These are phyloP conservation scores for Poecilus cupreus DNA, from an alignment of 2,888 invertebrate species.

Conservation along the genomic window DNA sequence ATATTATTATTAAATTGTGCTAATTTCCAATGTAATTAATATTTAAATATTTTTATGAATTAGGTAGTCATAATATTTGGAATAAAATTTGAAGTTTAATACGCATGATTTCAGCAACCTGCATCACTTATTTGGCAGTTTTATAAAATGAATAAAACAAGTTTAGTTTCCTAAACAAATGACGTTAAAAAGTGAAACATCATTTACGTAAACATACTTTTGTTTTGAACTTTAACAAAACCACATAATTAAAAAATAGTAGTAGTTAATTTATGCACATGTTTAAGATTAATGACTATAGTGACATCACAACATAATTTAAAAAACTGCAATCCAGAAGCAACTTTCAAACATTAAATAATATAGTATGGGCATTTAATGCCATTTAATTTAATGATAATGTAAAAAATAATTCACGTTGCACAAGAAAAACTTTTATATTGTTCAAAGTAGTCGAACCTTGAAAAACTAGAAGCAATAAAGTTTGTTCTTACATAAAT, in stretches of 20 bases:
- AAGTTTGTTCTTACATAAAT: slow-evolving; percentile 18
- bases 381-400: not conserved
- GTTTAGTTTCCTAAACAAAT: not conserved
- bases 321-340: not conserved
- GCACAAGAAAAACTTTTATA: not conserved
- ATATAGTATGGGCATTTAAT: not conserved
- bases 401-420: not conserved
- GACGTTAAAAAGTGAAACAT: not conserved
- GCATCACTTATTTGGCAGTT: too few relatives aligned
- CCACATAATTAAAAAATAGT: too few relatives aligned
- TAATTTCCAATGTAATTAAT: too few relatives aligned
- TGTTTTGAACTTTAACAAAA: too few relatives aligned
- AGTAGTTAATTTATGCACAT: slow-evolving; percentile 1
- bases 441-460: slow-evolving; percentile 2
- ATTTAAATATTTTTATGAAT: too few relatives aligned
- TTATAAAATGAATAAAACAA: too few relatives aligned
- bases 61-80: too few relatives aligned
- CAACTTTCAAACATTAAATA: slow-evolving; percentile 17
- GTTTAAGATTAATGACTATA: not conserved
- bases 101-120: too few relatives aligned
- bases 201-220: too few relatives aligned
- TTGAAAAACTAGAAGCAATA: slow-evolving; percentile 10
- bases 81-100: too few relatives aligned
- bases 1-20: too few relatives aligned
- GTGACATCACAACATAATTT: slow-evolving; percentile 12